Conservation (phyloP, 30 jellyfish, hydroid and myxozoan genomes). For the Turritopsis dohrnii region DNA sequence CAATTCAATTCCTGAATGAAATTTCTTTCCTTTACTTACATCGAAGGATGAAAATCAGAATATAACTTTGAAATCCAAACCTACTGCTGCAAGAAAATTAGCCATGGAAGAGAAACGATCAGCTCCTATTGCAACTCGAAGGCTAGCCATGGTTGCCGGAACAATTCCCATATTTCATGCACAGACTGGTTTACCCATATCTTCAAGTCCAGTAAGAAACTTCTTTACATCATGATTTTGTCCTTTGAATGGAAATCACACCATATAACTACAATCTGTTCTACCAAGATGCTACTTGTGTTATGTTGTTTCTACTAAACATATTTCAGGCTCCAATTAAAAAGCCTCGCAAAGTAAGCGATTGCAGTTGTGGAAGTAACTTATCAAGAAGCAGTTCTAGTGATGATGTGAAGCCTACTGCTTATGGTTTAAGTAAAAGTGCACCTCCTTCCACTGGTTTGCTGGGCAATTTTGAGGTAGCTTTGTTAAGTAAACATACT, state of each 20-base stretch:
- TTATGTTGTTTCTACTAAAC: background rate
- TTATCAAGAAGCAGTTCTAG: conserved; percentile 33
- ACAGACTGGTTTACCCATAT: conserved; percentile 74
- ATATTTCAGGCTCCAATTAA: conserved; percentile 56
- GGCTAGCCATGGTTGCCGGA: conserved; percentile 51
- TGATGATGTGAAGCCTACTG: conserved; percentile 8
- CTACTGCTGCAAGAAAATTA: background rate
- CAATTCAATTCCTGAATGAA: too few relatives aligned
- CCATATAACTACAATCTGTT: background rate
- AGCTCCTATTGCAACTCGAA: conserved; percentile 49
- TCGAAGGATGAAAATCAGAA: background rate
- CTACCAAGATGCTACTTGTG: background rate
- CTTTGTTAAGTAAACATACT: too few relatives aligned
- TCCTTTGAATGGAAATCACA: background rate
- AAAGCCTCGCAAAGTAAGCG: conserved; percentile 28
- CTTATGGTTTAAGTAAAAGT: conserved; percentile 57
- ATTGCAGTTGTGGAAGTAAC: background rate
- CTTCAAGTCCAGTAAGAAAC: conserved; percentile 86
- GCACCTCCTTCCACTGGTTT: conserved; percentile 95
- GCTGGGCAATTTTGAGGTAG: conserved; percentile 88
- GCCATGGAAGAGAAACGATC: conserved; percentile 7
- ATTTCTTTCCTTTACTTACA: too few relatives aligned
- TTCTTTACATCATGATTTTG: background rate
- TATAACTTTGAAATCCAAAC: background rate
- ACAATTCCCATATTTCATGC: conserved; percentile 74